Evolutionary conservation across 2,113 vertebrate genomes (phyloP), one percentile per base, ranked within the genome.

Genomic region (Sturnus vulgaris): DNA sequence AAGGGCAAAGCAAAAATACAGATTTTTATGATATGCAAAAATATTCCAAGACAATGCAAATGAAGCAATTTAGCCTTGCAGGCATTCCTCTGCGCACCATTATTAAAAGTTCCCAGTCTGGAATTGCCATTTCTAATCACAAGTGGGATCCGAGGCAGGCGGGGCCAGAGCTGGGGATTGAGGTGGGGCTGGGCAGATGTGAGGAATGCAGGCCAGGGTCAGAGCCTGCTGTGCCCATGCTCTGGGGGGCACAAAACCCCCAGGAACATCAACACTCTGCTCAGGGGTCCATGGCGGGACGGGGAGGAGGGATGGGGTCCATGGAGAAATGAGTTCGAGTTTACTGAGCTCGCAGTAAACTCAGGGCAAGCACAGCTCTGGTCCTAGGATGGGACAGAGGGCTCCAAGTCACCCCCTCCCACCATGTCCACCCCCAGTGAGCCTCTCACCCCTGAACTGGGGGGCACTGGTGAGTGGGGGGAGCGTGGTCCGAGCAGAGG

Each of bases 31-130:
- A 78, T n/a, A 96, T 96, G 92, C 79, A 97, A 96, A 96, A 95
- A 94, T 95, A 95, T 94, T 93, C 96, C 69, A 49, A 94, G 94
- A 81, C 88, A 78, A 96, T 93, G 90, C 93, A 96, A 97, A 96
- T 94, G 2, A 88, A 95, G 95, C 93, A 96, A 86, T 95, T 92
- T 92, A 91, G 85, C 90, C 85, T 90, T 10, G 2, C 92, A 81
- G 87, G 89, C 91, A 83, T 92, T 92, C 71, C 90, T 94, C 87
- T 59, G 55, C 2, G 12, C 44, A 35, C 70, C 30, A 0, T 64
- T 85, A 77, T 84, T 87, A 65, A 35, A 70, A 93, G 89, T 85
- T 96, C 82, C 79, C 72, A 28, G 79, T 3, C 87, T 94, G 79
- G 75, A 90, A 84, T 76, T 63, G 78, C 85, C 49, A 5, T 83